Evolutionary conservation across 2,113 vertebrate species (phyloP).

Genomic region (Strigops habroptila): DNA sequence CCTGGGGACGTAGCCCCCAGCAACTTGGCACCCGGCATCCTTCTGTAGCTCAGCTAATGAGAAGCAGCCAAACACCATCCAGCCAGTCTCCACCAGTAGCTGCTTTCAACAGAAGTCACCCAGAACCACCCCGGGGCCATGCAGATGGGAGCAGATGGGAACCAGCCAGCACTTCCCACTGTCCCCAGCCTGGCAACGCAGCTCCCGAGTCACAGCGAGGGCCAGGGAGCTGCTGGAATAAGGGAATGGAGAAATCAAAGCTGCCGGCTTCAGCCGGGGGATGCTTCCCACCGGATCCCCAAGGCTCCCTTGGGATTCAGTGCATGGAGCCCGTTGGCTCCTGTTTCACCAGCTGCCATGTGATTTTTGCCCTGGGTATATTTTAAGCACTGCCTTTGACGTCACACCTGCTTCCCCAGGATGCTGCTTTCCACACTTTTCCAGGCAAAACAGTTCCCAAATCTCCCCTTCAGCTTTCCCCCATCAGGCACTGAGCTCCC

Average conservation of each 20-base stretch:
- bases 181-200: not conserved
- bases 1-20: not conserved
- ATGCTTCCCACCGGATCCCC: not conserved
- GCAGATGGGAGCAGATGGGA: not conserved
- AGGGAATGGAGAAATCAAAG: not conserved
- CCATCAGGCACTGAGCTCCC: not conserved
- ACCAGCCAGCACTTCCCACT: not conserved
- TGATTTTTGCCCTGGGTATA: slow-evolving; percentile 39
- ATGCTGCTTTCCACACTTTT: not conserved
- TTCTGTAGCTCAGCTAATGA: not conserved
- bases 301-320: not conserved
- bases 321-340: not conserved
- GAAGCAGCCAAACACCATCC: not conserved
- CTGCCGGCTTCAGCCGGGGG: not conserved
- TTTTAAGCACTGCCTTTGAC: slow-evolving; percentile 60
- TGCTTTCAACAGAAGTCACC: slow-evolving; percentile 8
- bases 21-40: rapidly evolving
- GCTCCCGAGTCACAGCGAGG: not conserved
- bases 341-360: slow-evolving; percentile 17
- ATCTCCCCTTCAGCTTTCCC: not conserved
- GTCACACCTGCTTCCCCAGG: slow-evolving; percentile 38
- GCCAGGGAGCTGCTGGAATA: not conserved
- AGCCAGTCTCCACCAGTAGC: not conserved
- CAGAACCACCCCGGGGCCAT: rapidly evolving
- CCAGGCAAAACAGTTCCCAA: not conserved